A percentile compares a stretch with the other conserved stretches of the same genome.
These are phyloP conservation scores for Phenganax marumi DNA, from an alignment of 92 coral and sea anemone genomes.

Conservation along the genomic window DNA sequence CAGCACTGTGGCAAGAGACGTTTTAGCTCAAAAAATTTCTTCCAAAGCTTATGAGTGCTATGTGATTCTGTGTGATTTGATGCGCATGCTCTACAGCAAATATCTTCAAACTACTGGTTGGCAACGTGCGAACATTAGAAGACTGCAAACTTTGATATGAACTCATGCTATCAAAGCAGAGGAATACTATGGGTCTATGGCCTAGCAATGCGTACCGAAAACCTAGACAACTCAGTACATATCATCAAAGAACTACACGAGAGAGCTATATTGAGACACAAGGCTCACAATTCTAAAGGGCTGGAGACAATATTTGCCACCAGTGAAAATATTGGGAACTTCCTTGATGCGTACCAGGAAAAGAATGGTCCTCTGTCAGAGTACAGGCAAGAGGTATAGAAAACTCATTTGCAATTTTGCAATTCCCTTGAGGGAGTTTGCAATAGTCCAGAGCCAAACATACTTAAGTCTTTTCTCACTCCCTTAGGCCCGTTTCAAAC, in stretches of 20 bases:
- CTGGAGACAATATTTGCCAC: slow-evolving; percentile 61
- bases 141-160: slow-evolving; percentile 58
- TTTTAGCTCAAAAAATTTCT: slow-evolving; percentile 66
- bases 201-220: slow-evolving; percentile 59
- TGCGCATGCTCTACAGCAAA: slow-evolving; percentile 52
- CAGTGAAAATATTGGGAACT: slow-evolving; percentile 25
- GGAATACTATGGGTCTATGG: slow-evolving; percentile 71
- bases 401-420: neutral
- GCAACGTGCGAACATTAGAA: slow-evolving; percentile 25
- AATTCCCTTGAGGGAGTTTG: no score
- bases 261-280: slow-evolving; percentile 61
- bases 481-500: no score
- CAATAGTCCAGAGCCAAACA: no score
- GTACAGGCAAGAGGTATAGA: slow-evolving; percentile 42
- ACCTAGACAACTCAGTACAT: slow-evolving; percentile 70
- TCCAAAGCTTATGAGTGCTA: slow-evolving; percentile 63
- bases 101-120: slow-evolving; percentile 51
- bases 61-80: slow-evolving; percentile 50
- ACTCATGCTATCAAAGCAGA: slow-evolving; percentile 68
- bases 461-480: no score
- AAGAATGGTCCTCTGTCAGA: slow-evolving; percentile 55
- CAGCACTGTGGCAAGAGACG: slow-evolving; percentile 65
- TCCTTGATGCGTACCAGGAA: slow-evolving; percentile 42
- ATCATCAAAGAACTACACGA: slow-evolving; percentile 58
- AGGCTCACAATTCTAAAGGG: slow-evolving; percentile 74